Evolutionary conservation across 2,797 vertebrate species (phyloP).

Genomic region (Falco berigora): DNA sequence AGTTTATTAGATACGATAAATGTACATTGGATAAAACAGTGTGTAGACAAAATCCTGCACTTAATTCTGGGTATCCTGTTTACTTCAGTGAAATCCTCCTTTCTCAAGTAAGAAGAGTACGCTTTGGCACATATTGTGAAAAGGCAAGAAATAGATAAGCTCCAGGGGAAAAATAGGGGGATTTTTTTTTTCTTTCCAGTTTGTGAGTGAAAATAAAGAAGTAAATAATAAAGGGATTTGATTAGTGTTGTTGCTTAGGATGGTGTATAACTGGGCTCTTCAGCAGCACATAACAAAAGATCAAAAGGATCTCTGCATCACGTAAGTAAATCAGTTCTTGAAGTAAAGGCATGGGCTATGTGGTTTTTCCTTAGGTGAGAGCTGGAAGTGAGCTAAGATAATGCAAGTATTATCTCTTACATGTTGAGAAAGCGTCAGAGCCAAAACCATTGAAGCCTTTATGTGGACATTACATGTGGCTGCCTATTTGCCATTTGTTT

Average conservation of each 20-base stretch:
- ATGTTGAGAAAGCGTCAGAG: not conserved
- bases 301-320: constrained; percentile 30
- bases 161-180: not conserved
- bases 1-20: not conserved
- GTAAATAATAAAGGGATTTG: constrained; percentile 54
- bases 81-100: constrained; percentile 15
- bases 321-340: constrained; percentile 11
- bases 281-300: constrained; percentile 51
- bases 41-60: constrained; percentile 30
- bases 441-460: not conserved
- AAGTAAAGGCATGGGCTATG: not conserved
- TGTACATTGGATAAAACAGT: not conserved
- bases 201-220: constrained; percentile 49
- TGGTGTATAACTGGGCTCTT: constrained; percentile 26
- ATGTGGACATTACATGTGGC: not conserved
- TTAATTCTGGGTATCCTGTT: constrained; percentile 40
- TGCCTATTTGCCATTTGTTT: constrained; percentile 17
- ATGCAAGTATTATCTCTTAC: not conserved
- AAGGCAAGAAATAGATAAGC: not conserved
- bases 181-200: not conserved
- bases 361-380: constrained; percentile 32
- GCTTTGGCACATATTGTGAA: not conserved
- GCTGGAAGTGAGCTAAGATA: not conserved
- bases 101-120: not conserved
- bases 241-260: not conserved